phyloP scores from a whole-genome alignment of 2,888 invertebrate genomes.

The Drosophila subsilvestris region DNA sequence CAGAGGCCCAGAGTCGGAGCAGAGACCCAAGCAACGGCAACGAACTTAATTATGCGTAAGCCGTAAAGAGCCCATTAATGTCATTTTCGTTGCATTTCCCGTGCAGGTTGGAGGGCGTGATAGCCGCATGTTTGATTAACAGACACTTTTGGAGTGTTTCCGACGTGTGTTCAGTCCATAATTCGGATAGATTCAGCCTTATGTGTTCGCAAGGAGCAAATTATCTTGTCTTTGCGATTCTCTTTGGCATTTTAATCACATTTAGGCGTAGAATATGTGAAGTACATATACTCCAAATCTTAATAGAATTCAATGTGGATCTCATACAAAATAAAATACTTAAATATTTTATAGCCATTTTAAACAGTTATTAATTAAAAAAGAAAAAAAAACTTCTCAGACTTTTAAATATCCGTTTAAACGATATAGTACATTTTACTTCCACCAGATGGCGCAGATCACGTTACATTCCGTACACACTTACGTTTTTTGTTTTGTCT shows the following conservation, averaged over 20 bases:
- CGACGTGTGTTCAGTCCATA: not conserved
- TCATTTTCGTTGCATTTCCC: constrained; percentile 55
- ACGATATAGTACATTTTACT: too few relatives aligned
- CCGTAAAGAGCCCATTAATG: constrained; percentile 67
- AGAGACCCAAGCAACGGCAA: constrained; percentile 27
- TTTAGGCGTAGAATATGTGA: not conserved
- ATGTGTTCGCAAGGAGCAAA: not conserved
- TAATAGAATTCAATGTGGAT: not conserved
- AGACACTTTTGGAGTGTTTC: not conserved
- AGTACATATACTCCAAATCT: not conserved
- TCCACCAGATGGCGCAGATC: too few relatives aligned
- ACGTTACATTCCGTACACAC: too few relatives aligned
- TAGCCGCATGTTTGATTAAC: constrained; percentile 18
- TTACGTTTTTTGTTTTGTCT: too few relatives aligned
- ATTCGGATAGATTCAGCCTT: not conserved
- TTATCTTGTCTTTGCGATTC: not conserved
- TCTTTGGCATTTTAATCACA: not conserved
- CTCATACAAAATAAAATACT: not conserved
- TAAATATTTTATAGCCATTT: too few relatives aligned
- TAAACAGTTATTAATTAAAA: too few relatives aligned
- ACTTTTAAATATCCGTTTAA: too few relatives aligned
- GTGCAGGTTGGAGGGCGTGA: constrained; percentile 16
- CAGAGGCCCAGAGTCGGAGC: constrained; percentile 16
- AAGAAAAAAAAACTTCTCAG: too few relatives aligned
- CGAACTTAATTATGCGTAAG: constrained; percentile 76